These are phyloP conservation scores for Excalfactoria chinensis DNA, from an alignment of 2,113 vertebrate genomes.

Conservation along the genomic window DNA sequence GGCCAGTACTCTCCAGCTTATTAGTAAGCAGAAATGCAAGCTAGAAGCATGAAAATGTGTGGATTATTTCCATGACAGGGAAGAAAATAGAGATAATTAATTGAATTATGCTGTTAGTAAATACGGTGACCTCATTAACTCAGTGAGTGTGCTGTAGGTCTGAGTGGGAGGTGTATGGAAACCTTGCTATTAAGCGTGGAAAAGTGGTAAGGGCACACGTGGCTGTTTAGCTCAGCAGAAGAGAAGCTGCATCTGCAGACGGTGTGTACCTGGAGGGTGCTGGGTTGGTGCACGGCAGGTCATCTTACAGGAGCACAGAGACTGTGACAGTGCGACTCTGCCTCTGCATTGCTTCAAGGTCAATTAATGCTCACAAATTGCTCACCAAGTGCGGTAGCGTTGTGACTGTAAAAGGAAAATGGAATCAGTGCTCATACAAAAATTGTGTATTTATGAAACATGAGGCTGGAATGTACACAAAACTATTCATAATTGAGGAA, in stretches of 20 bases:
- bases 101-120: neutral
- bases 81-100: neutral
- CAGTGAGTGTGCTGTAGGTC: neutral
- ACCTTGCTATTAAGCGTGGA: neutral
- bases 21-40: neutral
- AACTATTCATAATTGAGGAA: conserved; percentile 20
- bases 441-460: neutral
- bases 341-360: conserved; percentile 60
- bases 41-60: neutral
- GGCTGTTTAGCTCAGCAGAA: neutral
- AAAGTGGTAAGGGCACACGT: neutral
- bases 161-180: neutral
- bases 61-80: too few relatives aligned
- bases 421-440: conserved; percentile 39
- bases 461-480: conserved; percentile 11
- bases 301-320: conserved; percentile 41
- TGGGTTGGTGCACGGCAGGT: neutral
- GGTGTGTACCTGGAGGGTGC: neutral
- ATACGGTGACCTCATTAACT: neutral
- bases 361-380: conserved; percentile 1
- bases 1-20: neutral
- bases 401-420: conserved; percentile 27
- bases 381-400: neutral
- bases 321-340: conserved; percentile 41
- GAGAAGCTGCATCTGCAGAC: conserved; percentile 2